phyloP scores from a whole-genome alignment of 2,113 vertebrate species.

The Benitochromis conjunctus region DNA sequence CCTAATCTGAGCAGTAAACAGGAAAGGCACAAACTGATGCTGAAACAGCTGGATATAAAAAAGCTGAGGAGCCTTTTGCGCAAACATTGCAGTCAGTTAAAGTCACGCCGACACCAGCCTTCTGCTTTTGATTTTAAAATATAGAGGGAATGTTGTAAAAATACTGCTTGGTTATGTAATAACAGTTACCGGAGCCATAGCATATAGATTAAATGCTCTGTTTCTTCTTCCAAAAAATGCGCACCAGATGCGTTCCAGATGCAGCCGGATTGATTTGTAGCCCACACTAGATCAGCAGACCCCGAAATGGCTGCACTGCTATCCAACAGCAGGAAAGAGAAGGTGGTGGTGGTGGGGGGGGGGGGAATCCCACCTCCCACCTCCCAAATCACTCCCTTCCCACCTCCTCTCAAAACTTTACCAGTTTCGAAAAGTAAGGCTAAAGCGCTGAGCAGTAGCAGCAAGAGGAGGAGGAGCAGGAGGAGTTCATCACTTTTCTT shows the following conservation, averaged over 20 bases:
- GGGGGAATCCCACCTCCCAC: neutral
- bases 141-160: neutral
- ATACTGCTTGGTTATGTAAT: neutral
- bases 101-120: neutral
- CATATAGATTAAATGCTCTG: neutral
- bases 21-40: neutral
- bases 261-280: neutral
- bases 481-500: constrained; percentile 5
- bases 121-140: neutral
- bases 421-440: constrained; percentile 12
- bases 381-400: constrained; percentile 10
- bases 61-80: neutral
- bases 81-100: neutral
- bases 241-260: constrained; percentile 59
- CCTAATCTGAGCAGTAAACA: neutral
- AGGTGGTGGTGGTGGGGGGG: neutral
- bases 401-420: constrained; percentile 15
- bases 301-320: neutral
- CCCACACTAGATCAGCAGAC: constrained; percentile 20
- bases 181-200: neutral
- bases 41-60: neutral
- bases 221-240: constrained; percentile 20
- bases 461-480: neutral
- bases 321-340: neutral
- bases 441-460: neutral